These are phyloP conservation scores for Drosophila baimaii DNA, from an alignment of 1,140 invertebrate species.

Conservation along the genomic window DNA sequence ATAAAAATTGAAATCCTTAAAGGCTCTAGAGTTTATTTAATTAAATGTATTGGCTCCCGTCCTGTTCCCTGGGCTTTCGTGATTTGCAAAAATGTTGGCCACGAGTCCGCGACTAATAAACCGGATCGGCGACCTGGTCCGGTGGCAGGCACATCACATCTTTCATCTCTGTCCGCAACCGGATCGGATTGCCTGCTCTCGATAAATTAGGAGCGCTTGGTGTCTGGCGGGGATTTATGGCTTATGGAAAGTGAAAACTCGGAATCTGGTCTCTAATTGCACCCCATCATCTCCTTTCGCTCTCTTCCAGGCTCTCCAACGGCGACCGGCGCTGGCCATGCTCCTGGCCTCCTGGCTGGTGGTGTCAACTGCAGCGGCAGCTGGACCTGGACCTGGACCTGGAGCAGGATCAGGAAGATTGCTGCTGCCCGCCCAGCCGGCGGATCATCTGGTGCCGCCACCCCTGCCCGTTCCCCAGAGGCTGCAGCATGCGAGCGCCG, in stretches of 20 bases:
- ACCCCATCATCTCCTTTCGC: not conserved
- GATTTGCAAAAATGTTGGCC: conserved; percentile 2
- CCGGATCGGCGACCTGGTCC: conserved; percentile 17
- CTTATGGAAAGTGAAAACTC: conserved; percentile 67
- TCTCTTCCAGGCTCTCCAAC: conserved; percentile 42
- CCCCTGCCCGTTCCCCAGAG: conserved; percentile 60
- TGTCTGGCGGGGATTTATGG: conserved; percentile 56
- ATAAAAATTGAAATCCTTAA: not conserved
- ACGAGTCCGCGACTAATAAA: conserved; percentile 10
- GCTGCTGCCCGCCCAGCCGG: conserved; percentile 55
- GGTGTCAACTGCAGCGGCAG: not conserved
- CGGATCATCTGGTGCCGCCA: conserved; percentile 76
- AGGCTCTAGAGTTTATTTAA: not conserved
- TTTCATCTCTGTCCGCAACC: conserved; percentile 46
- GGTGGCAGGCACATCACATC: conserved; percentile 23
- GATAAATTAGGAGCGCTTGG: conserved; percentile 51
- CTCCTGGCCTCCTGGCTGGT: conserved; percentile 37
- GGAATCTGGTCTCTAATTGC: conserved; percentile 45
- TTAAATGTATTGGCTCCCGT: not conserved
- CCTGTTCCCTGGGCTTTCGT: not conserved
- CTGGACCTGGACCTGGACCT: not conserved
- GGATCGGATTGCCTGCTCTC: conserved; percentile 59
- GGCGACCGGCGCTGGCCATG: conserved; percentile 26
- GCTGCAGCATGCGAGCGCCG: conserved; percentile 44
- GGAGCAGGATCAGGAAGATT: not conserved